Conservation (phyloP, 2,888 invertebrate genomes). For the Rhorus exstirpatorius region DNA sequence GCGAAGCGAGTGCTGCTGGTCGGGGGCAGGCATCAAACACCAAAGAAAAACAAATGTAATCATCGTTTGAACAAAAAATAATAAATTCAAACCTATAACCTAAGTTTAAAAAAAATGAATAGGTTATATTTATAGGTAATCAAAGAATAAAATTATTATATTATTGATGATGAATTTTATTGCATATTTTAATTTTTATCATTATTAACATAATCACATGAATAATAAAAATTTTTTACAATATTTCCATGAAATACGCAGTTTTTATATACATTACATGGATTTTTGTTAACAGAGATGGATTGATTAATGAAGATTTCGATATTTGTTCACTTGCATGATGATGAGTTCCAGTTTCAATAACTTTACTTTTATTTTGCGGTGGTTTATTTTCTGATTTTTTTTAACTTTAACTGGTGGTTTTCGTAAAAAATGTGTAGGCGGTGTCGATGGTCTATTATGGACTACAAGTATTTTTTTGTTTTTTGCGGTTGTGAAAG, state of each 20-base stretch:
- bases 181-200: too few species aligned
- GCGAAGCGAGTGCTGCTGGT: too few species aligned
- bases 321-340: conserved; percentile 11
- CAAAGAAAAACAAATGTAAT: too few species aligned
- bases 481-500: conserved; percentile 8
- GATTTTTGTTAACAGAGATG: background rate
- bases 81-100: too few species aligned
- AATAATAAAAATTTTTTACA: background rate
- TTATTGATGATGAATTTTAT: too few species aligned
- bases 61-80: too few species aligned
- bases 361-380: too few species aligned
- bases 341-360: background rate
- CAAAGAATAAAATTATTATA: too few species aligned
- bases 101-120: too few species aligned
- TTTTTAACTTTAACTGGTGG: conserved; percentile 7
- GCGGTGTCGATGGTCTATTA: conserved; percentile 19
- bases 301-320: conserved; percentile 2
- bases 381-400: background rate
- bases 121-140: too few species aligned
- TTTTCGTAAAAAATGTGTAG: conserved; percentile 40
- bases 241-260: conserved; percentile 7
- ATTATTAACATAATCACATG: background rate
- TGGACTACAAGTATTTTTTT: conserved; percentile 26
- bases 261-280: conserved; percentile 1
- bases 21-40: too few species aligned